Evolutionary conservation across 2,888 invertebrate species (phyloP).

Genomic region (Ectemnius lituratus): DNA sequence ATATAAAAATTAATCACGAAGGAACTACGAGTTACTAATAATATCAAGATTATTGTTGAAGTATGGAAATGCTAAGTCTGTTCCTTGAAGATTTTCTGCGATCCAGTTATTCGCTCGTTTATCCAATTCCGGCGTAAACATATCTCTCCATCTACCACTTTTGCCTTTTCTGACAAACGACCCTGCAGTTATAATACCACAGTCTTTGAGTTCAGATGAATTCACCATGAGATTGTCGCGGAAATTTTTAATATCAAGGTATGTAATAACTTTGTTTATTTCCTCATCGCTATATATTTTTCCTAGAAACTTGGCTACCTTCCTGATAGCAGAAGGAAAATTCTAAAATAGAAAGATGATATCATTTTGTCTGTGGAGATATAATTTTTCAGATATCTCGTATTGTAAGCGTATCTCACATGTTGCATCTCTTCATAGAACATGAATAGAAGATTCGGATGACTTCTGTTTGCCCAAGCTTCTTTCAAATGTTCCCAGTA

Average conservation of each 20-base stretch:
- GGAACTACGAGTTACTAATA: constrained; percentile 15
- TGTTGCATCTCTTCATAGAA: constrained; percentile 89
- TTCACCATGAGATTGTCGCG: constrained; percentile 90
- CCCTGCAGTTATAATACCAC: constrained; percentile 81
- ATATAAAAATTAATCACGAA: not conserved
- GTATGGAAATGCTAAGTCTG: constrained; percentile 81
- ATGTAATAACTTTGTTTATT: constrained; percentile 82
- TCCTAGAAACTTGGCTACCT: constrained; percentile 82
- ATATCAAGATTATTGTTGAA: constrained; percentile 29
- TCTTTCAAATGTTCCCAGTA: constrained; percentile 90
- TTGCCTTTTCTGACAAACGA: constrained; percentile 85
- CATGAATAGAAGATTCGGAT: constrained; percentile 86
- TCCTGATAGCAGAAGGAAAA: constrained; percentile 80
- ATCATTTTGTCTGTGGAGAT: not conserved
- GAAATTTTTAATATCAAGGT: constrained; percentile 90
- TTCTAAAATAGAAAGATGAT: constrained; percentile 78
- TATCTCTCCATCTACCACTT: constrained; percentile 85
- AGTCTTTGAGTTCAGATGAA: constrained; percentile 82
- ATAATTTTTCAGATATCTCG: not conserved
- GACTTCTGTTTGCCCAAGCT: constrained; percentile 84
- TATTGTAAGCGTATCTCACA: constrained; percentile 74
- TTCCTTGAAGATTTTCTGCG: constrained; percentile 81
- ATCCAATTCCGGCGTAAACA: constrained; percentile 85
- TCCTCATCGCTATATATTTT: constrained; percentile 81
- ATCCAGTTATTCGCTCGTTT: constrained; percentile 86